Evolutionary conservation across 2,113 vertebrate genomes (phyloP).

Genomic region (Ophthalmolycus amberensis): DNA sequence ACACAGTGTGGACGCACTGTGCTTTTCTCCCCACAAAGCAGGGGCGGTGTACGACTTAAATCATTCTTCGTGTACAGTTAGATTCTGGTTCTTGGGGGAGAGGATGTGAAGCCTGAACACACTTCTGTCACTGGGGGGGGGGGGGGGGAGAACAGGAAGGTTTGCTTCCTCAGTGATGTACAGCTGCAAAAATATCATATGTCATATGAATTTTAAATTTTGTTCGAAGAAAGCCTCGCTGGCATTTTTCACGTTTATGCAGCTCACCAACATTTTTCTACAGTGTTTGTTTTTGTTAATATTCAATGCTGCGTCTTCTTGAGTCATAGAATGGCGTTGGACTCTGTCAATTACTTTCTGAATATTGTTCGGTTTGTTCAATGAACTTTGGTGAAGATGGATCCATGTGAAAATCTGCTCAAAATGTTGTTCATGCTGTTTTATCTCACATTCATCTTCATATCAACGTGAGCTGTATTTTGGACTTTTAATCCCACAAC

Average conservation of each 20-base stretch:
- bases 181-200: neutral
- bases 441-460: neutral
- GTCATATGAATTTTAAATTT: neutral
- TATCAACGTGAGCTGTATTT: neutral
- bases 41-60: no score
- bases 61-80: neutral
- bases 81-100: neutral
- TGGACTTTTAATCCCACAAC: neutral
- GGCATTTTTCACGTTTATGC: neutral
- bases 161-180: neutral
- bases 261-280: neutral
- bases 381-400: neutral
- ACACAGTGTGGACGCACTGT: accelerated
- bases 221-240: neutral
- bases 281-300: neutral
- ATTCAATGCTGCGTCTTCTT: neutral
- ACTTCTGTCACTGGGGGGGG: neutral
- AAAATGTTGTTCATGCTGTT: slow-evolving; percentile 1
- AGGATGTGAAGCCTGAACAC: neutral
- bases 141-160: neutral
- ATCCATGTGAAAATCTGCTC: neutral
- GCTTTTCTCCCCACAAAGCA: neutral
- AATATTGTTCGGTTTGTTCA: neutral
- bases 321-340: neutral
- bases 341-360: neutral